Percentiles rank a stretch among this genome's conserved stretches.
phyloP scores from a whole-genome alignment of 2,113 vertebrate species.

The Crypturellus undulatus region DNA sequence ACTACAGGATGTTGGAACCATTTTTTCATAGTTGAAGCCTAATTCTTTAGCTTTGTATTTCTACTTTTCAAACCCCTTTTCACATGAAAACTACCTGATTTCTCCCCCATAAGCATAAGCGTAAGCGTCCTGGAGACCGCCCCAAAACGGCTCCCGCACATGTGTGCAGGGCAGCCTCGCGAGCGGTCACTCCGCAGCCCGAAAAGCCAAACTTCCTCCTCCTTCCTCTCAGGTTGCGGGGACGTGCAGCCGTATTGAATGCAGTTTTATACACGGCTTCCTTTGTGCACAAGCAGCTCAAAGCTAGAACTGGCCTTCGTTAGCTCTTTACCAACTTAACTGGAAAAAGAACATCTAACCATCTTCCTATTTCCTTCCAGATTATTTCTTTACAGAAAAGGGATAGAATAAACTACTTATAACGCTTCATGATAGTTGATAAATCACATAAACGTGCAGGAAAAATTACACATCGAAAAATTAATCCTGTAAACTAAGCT shows the following conservation, averaged over 20 bases:
- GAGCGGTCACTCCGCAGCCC: not conserved
- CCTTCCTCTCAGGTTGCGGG: not conserved
- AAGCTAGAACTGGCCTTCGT: not conserved
- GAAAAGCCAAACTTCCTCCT: not conserved
- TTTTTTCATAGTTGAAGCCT: not conserved
- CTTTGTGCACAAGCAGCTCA: not conserved
- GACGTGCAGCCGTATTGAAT: not conserved
- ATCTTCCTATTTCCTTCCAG: not conserved
- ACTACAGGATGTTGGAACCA: not conserved
- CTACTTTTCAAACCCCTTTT: not conserved
- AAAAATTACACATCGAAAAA: not conserved
- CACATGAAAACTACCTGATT: not conserved
- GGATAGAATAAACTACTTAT: not conserved
- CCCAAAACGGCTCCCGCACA: not conserved
- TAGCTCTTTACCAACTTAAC: not conserved
- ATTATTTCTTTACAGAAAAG: not conserved
- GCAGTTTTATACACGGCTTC: not conserved
- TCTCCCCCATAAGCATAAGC: fast-evolving
- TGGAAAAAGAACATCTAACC: not conserved
- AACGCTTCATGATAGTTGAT: not conserved
- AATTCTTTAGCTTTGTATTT: not conserved
- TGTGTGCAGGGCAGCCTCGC: not conserved
- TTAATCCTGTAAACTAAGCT: not conserved
- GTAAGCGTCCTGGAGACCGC: not conserved
- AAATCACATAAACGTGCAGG: not conserved